phyloP scores from a whole-genome alignment of 2,888 invertebrate genomes.

The Blastobasis lacticolella region DNA sequence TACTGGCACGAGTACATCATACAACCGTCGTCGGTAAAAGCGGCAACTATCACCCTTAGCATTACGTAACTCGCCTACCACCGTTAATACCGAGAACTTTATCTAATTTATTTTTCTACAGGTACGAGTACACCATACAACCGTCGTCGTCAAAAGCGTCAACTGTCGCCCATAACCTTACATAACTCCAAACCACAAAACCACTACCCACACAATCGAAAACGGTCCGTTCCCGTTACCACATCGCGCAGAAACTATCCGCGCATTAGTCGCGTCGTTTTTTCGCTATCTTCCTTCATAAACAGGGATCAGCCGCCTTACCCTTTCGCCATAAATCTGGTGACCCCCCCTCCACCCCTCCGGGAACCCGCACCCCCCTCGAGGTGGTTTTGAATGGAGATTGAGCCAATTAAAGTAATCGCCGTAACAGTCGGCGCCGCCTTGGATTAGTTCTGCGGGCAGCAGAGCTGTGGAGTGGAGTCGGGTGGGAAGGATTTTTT shows the following conservation, averaged over 20 bases:
- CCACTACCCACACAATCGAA: background rate
- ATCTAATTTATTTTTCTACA: no score
- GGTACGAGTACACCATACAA: no score
- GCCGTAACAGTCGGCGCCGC: slow-evolving; percentile 80
- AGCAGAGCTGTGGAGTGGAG: slow-evolving; percentile 31
- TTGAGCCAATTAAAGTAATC: slow-evolving; percentile 82
- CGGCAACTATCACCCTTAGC: no score
- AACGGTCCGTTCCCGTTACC: background rate
- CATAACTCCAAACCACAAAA: background rate
- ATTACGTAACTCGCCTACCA: no score
- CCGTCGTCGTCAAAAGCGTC: no score
- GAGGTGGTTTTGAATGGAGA: slow-evolving; percentile 77
- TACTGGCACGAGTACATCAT: no score
- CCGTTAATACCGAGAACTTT: no score
- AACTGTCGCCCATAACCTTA: no score
- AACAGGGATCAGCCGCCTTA: slow-evolving; percentile 69
- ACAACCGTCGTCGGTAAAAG: no score
- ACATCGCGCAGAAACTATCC: background rate
- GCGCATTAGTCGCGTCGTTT: slow-evolving; percentile 25
- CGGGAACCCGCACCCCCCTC: slow-evolving; percentile 25
- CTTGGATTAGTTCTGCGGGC: slow-evolving; percentile 76
- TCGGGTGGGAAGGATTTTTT: background rate
- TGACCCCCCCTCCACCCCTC: slow-evolving; percentile 32
- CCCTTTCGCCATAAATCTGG: slow-evolving; percentile 72
- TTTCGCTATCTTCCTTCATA: slow-evolving; percentile 70